These are phyloP conservation scores for Threskiornis aethiopicus DNA, from an alignment of 2,797 vertebrate genomes.

Conservation along the genomic window DNA sequence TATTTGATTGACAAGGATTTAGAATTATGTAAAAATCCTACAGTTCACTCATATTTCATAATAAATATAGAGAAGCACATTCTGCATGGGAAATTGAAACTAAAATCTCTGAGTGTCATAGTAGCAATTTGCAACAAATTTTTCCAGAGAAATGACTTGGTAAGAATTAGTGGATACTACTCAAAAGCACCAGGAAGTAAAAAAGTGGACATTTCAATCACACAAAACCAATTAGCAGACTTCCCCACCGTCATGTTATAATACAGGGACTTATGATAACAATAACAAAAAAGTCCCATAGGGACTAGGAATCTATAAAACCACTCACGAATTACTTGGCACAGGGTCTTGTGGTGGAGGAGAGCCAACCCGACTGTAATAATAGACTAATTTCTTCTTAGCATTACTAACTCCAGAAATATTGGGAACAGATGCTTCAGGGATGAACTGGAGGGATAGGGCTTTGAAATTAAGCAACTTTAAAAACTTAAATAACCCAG, in stretches of 20 bases:
- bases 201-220: background rate
- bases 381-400: slow-evolving; percentile 25
- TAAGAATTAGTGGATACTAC: background rate
- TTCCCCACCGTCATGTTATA: background rate
- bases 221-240: slow-evolving; percentile 1
- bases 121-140: background rate
- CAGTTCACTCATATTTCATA: background rate
- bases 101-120: background rate
- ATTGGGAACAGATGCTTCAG: slow-evolving; percentile 3
- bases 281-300: background rate
- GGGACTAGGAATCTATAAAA: background rate
- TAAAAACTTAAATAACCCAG: background rate
- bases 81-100: background rate
- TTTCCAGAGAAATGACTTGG: background rate
- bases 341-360: background rate
- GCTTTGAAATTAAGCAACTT: background rate
- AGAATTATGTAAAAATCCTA: background rate
- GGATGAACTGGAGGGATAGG: background rate
- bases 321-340: slow-evolving; percentile 40
- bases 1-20: background rate
- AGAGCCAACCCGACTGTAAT: slow-evolving; percentile 2
- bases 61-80: background rate
- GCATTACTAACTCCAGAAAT: background rate
- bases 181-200: background rate
- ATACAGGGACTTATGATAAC: background rate